Base-by-base conservation (phyloP, 2,888 invertebrate species). In the Synanthedon vespiformis region DNA sequence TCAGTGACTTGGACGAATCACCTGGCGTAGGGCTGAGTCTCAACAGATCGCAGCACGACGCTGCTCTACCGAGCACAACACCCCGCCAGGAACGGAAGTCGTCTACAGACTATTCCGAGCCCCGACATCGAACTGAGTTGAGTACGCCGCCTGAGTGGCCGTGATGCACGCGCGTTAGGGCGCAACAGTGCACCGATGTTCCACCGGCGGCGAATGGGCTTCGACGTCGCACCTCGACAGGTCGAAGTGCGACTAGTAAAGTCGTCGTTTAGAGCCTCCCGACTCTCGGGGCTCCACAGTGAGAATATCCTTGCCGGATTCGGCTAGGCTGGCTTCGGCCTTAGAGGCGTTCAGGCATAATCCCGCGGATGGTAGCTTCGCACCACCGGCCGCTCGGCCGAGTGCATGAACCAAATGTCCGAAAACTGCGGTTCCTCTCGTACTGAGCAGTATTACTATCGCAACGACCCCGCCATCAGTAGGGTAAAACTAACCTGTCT, bases 401-500 rank as follows among this genome's bases (percentile, higher is more conserved):
- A 41, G 41, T 41, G 41, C 41, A 41, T 41, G 41, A 41, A 41
- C 41, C 41, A 41, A 88, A 70, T 70, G 86, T 89, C 88, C 81
- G 88, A 89, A n/a, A 88, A 85, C 88, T 85, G 83, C 87, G 77
- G 89, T 89, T 89, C 48, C 14, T 14, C 48, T 22, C 22, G 22
- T 22, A 18, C 48, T 18, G 48, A 48, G 18, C 11, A 14, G 84
- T 83, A 87, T 85, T 88, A 83, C 88, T 85, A 86, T 86, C 85
- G 86, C 88, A 41, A 41, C 41, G 41, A 41, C 41, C 12, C 16
- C 11, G 41, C 41, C 41, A 41, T 41, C 41, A 10, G 41, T 88
- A 88, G 88, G 88, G 85, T 88, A 89, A 89, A 89, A 89, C 87
- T 89, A 87, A 89, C 88, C 88, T 89, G 87, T 89, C 89, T 89